These are phyloP conservation scores for Callorhinus ursinus DNA, from an alignment of 2,113 vertebrate genomes.

Conservation along the genomic window DNA sequence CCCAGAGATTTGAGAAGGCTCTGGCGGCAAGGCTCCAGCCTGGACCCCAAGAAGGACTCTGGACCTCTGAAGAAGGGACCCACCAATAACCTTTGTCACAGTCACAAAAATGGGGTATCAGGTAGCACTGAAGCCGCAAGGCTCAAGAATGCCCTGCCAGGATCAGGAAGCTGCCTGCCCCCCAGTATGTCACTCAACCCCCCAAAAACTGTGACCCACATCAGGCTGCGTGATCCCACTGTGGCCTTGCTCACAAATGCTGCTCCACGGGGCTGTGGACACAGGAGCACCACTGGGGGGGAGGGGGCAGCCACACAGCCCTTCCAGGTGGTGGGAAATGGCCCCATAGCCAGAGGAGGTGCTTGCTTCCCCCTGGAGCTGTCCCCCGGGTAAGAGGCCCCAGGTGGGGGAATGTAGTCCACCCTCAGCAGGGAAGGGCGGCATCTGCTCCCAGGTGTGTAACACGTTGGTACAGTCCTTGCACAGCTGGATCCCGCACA, in stretches of 20 bases:
- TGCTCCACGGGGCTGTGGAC: neutral
- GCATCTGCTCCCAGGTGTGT: too few species aligned
- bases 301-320: too few species aligned
- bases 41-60: neutral
- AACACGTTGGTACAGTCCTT: too few species aligned
- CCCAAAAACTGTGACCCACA: neutral
- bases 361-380: neutral
- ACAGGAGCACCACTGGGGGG: neutral
- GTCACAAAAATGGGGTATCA: neutral
- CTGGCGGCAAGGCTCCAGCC: too few species aligned
- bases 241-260: neutral
- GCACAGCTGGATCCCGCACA: neutral
- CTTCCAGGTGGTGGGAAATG: neutral
- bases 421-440: neutral
- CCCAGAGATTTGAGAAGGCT: neutral
- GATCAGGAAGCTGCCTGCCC: rapidly evolving
- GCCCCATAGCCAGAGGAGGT: neutral
- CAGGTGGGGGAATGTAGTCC: neutral
- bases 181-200: neutral
- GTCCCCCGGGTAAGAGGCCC: too few species aligned
- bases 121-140: neutral
- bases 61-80: neutral
- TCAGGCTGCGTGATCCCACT: neutral
- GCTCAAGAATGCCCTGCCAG: neutral
- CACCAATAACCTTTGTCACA: neutral